phyloP scores from a whole-genome alignment of 2,113 vertebrate genomes.

The Catharus bicknelli region DNA sequence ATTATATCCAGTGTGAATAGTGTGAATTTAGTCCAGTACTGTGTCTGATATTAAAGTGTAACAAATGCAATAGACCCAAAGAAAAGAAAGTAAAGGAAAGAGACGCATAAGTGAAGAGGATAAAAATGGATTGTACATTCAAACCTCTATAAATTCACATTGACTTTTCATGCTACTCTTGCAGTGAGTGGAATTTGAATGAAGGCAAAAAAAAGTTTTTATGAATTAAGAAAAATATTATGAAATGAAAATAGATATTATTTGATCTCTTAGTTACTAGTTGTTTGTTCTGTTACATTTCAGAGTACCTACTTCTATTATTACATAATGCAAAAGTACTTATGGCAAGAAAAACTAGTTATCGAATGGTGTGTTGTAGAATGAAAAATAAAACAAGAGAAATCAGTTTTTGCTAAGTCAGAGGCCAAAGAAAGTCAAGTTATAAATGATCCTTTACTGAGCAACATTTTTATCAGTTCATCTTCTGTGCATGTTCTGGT shows the following conservation, averaged over 20 bases:
- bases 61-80: neutral
- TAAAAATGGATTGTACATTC: conserved; percentile 19
- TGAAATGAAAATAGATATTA: neutral
- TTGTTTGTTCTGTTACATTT: neutral
- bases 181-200: neutral
- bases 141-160: neutral
- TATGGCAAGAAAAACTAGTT: neutral
- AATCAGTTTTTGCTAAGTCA: neutral
- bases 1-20: neutral
- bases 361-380: neutral
- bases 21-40: neutral
- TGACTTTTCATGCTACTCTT: conserved; percentile 28
- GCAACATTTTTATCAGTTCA: neutral
- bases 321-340: neutral
- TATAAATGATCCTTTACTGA: neutral
- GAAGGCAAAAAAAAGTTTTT: conserved; percentile 42
- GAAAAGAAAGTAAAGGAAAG: neutral
- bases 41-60: neutral
- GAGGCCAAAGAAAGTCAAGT: neutral
- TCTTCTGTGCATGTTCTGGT: neutral
- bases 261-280: neutral
- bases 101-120: neutral
- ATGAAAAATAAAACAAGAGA: neutral
- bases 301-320: neutral
- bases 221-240: neutral